phyloP scores from a whole-genome alignment of 2,888 invertebrate species.

The Aporophyla lueneburgensis region DNA sequence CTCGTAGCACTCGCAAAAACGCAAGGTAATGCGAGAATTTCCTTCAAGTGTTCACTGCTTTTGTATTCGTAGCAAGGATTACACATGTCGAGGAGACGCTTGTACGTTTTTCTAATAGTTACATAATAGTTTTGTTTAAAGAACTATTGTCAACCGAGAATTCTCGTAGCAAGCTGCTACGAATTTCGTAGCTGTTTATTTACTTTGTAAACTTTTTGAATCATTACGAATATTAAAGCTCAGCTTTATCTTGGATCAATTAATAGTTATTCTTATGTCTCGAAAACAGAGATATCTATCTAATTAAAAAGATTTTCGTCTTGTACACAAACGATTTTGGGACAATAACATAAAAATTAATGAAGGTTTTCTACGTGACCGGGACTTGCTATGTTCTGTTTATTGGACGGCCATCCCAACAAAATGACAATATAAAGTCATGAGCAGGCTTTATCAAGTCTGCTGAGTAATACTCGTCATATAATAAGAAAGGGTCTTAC shows the following conservation, averaged over 20 bases:
- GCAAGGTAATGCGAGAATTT: constrained; percentile 47
- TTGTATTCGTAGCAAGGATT: constrained; percentile 52
- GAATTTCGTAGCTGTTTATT: constrained; percentile 31
- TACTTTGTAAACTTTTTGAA: neutral
- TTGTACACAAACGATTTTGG: constrained; percentile 45
- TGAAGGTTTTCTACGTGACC: constrained; percentile 63
- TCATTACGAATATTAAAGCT: constrained; percentile 6
- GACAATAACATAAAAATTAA: constrained; percentile 63
- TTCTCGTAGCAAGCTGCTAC: constrained; percentile 34
- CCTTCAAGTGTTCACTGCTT: constrained; percentile 40
- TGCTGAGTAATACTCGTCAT: constrained; percentile 62
- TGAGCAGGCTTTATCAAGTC: constrained; percentile 53
- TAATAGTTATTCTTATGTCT: constrained; percentile 4
- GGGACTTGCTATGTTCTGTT: constrained; percentile 51
- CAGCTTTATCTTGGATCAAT: neutral
- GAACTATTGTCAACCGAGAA: neutral
- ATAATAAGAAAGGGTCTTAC: constrained; percentile 58
- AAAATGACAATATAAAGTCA: constrained; percentile 56
- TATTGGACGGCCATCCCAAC: constrained; percentile 49
- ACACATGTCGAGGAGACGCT: constrained; percentile 30
- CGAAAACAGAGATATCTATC: constrained; percentile 14
- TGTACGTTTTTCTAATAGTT: constrained; percentile 24
- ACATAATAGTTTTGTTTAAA: constrained; percentile 17
- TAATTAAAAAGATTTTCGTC: constrained; percentile 44
- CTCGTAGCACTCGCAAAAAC: constrained; percentile 62